Base-by-base conservation (phyloP, 2,888 invertebrate species). In the Drosophila cognata region DNA sequence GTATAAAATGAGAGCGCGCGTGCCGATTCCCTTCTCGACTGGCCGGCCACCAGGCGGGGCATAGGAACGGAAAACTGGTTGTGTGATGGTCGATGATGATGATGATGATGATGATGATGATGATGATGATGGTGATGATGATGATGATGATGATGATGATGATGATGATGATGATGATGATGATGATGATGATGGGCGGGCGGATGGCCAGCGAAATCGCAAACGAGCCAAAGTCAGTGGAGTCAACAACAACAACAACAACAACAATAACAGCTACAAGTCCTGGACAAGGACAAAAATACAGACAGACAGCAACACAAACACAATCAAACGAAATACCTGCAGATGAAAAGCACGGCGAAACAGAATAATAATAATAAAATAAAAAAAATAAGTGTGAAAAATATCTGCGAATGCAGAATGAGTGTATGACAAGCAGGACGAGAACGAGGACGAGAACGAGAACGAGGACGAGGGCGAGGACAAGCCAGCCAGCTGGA, bases 401-500 rank as follows among this genome's bases (percentile, higher is more conserved):
- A 89, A 84, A 87, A 81, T 81, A 74, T 81, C 61, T 66, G 72
- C 68, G 71, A 46, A 25, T 46, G 46, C 46, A 46, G 21, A 25
- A 46, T 25, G 46, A 46, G 25, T 25, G 46, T 25, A 16, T 46
- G 46, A 16, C 46, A 25, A 46, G 25, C 46, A 46, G 46, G 46
- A 16, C 13, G 25, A 46, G 21, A 16, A 46, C 7, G 7, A 16
- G 18, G 74, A 69, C 65, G 65, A 74, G 65, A 60, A 72, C 58
- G 75, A 70, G 74, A 25, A 52, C 38, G 60, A 63, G 71, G 41
- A 62, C 36, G 41, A 64, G 71, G 67, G 63, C 60, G 66, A 81
- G 79, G 58, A 56, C 65, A 66, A 85, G 46, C 46, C 87, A 84
- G 89, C 88, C 79, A 84, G 88, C 82, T 89, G 84, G 84, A 89